These are phyloP conservation scores for Scomberomorus guttatus DNA, from an alignment of 2,797 vertebrate species.

Conservation along the genomic window DNA sequence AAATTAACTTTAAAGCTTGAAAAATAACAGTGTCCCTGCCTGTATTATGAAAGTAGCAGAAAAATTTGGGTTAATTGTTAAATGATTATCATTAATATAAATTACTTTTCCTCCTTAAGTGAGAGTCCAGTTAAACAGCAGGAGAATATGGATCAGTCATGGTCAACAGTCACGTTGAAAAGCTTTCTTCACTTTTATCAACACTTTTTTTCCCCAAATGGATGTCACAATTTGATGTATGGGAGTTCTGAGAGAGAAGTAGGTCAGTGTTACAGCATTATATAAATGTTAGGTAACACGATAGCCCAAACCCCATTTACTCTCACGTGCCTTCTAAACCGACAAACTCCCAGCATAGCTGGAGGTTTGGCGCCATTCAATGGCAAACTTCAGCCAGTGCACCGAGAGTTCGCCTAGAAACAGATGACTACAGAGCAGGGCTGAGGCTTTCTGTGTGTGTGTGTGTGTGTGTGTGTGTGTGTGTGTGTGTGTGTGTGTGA, in stretches of 20 bases:
- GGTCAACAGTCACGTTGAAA: constrained; percentile 15
- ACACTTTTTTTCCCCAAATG: constrained; percentile 24
- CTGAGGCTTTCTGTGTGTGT: not conserved
- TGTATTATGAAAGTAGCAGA: not conserved
- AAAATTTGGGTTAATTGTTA: not conserved
- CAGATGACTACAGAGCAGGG: constrained; percentile 22
- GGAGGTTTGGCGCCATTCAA: constrained; percentile 35
- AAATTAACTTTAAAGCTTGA: not conserved
- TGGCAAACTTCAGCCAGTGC: constrained; percentile 14
- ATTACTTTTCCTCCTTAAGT: constrained; percentile 4
- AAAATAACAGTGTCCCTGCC: not conserved
- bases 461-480: not conserved
- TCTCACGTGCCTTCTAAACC: constrained; percentile 61
- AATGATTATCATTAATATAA: constrained; percentile 6
- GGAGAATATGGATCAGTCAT: constrained; percentile 48
- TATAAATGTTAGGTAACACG: constrained; percentile 68
- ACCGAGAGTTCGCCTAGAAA: not conserved
- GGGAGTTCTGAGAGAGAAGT: constrained; percentile 56
- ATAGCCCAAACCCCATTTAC: constrained; percentile 62
- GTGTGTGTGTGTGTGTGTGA: not conserved
- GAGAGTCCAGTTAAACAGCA: not conserved
- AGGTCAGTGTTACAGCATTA: constrained; percentile 76
- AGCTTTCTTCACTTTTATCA: constrained; percentile 26
- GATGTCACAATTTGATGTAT: constrained; percentile 55
- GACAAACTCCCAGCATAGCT: constrained; percentile 6